These are phyloP conservation scores for Liodrosophila aerea DNA, from an alignment of 2,888 invertebrate species.

Conservation along the genomic window DNA sequence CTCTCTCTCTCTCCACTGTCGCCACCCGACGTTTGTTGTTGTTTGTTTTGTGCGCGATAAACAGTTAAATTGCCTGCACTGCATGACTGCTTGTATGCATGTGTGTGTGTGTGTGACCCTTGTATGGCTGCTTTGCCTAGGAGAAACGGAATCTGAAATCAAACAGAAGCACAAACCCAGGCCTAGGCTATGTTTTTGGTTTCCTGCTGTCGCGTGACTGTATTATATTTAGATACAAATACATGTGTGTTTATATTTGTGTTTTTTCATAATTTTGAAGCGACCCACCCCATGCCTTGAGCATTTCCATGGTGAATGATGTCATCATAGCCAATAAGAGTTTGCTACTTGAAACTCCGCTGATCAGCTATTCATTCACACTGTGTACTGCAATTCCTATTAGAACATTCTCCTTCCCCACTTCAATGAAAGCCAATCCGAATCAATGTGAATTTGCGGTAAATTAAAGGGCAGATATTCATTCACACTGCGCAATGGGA, in stretches of 20 bases:
- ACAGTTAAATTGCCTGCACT: constrained; percentile 70
- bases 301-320: constrained; percentile 37
- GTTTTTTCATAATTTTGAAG: background rate
- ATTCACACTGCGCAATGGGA: too few relatives aligned
- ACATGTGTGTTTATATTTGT: constrained; percentile 19
- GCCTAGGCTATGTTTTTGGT: constrained; percentile 47
- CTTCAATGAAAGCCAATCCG: too few relatives aligned
- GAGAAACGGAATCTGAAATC: constrained; percentile 10
- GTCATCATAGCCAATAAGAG: constrained; percentile 41
- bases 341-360: constrained; percentile 6
- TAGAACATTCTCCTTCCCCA: too few relatives aligned
- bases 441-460: constrained; percentile 20
- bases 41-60: constrained; percentile 60
- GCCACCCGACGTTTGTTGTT: constrained; percentile 44
- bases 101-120: constrained; percentile 27
- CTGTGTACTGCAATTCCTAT: constrained; percentile 19
- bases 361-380: constrained; percentile 5
- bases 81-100: constrained; percentile 20
- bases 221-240: constrained; percentile 33
- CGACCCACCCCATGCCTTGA: constrained; percentile 19
- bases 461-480: constrained; percentile 3
- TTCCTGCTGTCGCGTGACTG: constrained; percentile 45
- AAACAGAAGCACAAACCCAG: constrained; percentile 28
- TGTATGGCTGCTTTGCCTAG: constrained; percentile 64
- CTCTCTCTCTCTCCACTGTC: constrained; percentile 18